Evolutionary conservation across 2,797 vertebrate species (phyloP).

Genomic region (Discoglossus pictus): DNA sequence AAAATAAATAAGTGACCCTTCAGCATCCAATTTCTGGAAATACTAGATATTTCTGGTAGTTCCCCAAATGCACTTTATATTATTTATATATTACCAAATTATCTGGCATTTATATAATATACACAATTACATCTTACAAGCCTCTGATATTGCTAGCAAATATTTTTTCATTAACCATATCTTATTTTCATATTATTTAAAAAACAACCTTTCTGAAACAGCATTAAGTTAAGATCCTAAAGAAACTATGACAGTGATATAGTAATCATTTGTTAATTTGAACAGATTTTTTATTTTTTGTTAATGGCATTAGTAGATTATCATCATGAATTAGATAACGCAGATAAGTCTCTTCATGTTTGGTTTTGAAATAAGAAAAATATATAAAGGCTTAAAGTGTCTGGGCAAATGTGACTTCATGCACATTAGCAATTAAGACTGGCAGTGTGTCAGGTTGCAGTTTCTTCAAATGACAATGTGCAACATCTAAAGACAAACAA

Average conservation of each 20-base stretch:
- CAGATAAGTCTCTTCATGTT: conserved; percentile 21
- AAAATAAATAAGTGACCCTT: too few species aligned
- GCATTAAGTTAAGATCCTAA: background rate
- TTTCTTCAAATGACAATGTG: too few species aligned
- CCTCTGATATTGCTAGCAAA: too few species aligned
- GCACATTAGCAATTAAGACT: conserved; percentile 37
- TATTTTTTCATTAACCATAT: too few species aligned
- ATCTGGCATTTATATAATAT: too few species aligned
- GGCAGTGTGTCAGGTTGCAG: conserved; percentile 37
- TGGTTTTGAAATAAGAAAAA: background rate
- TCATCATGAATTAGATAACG: background rate
- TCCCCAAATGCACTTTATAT: background rate
- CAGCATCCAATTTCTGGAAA: too few species aligned
- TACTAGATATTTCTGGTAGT: conserved; percentile 3
- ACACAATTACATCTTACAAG: too few species aligned
- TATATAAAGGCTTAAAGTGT: conserved; percentile 24
- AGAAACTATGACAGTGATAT: conserved; percentile 3
- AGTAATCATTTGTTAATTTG: conserved; percentile 6
- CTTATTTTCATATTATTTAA: too few species aligned
- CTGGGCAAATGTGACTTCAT: conserved; percentile 14
- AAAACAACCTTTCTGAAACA: too few species aligned
- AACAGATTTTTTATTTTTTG: background rate
- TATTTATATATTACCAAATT: too few species aligned
- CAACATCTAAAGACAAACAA: too few species aligned
- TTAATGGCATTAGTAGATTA: background rate